A percentile compares a stretch with the other conserved stretches of the same genome.
Conservation (phyloP, 2,113 vertebrate genomes). For the Crotalus tigris region DNA sequence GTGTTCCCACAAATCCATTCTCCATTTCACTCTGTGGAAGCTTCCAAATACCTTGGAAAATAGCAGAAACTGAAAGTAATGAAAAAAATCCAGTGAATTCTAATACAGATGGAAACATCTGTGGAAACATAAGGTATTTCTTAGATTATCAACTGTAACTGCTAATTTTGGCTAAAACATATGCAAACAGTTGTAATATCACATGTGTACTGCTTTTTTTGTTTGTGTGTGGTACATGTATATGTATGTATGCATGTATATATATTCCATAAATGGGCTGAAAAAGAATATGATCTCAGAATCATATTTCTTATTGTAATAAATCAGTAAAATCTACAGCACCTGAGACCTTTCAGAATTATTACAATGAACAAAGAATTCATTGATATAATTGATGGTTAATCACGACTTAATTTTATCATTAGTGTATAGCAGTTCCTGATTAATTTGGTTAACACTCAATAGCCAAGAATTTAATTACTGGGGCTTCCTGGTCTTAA, state of each 20-base stretch:
- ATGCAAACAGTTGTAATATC: not conserved
- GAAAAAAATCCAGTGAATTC: not conserved
- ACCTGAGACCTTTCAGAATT: constrained; percentile 43
- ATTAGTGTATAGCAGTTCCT: constrained; percentile 53
- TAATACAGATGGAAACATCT: not conserved
- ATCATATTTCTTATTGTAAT: not conserved
- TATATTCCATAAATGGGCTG: not conserved
- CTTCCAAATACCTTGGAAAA: not conserved
- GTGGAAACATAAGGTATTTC: not conserved
- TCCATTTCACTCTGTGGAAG: not conserved
- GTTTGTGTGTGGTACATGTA: not conserved
- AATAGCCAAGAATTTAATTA: constrained; percentile 59
- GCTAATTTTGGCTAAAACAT: not conserved
- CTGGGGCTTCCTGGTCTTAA: constrained; percentile 51
- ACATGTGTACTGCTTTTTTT: not conserved
- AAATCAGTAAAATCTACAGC: constrained; percentile 47
- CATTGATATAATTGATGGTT: constrained; percentile 57
- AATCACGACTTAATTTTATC: constrained; percentile 61
- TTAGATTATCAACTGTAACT: not conserved
- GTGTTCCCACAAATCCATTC: not conserved
- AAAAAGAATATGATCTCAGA: not conserved
- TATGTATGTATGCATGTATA: not conserved
- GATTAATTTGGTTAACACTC: constrained; percentile 59
- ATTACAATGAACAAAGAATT: constrained; percentile 57
- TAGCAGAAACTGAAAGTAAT: not conserved